These are phyloP conservation scores for Threskiornis aethiopicus DNA, from an alignment of 2,797 vertebrate genomes.

Conservation along the genomic window DNA sequence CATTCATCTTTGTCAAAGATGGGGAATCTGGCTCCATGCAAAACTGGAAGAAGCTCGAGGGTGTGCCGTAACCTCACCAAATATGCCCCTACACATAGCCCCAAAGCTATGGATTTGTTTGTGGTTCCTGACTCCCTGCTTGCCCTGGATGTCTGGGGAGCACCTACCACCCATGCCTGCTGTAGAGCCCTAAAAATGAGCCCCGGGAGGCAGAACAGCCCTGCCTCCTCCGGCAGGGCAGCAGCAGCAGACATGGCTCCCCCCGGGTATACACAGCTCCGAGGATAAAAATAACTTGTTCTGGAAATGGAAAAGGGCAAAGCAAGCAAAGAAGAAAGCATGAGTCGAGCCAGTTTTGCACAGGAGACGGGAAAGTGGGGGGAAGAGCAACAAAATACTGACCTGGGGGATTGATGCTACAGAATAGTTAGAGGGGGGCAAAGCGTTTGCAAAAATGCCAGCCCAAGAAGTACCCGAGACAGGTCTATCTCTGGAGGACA, in stretches of 20 bases:
- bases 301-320: constrained; percentile 6
- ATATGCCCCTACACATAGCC: fast-evolving
- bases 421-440: neutral
- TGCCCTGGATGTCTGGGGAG: neutral
- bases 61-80: neutral
- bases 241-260: neutral
- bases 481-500: fast-evolving
- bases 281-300: neutral
- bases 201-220: neutral
- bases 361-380: neutral
- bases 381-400: neutral
- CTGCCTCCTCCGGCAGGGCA: neutral
- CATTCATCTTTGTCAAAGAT: neutral
- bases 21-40: neutral
- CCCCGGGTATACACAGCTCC: neutral
- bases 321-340: neutral
- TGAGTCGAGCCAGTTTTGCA: neutral
- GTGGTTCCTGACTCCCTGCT: fast-evolving
- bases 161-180: neutral
- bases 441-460: neutral
- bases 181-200: neutral
- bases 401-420: neutral
- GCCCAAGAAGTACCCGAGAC: neutral
- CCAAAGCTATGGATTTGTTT: neutral
- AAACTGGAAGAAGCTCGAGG: neutral